Conservation (phyloP, 2,113 vertebrate genomes). For the Cynoglossus semilaevis region DNA sequence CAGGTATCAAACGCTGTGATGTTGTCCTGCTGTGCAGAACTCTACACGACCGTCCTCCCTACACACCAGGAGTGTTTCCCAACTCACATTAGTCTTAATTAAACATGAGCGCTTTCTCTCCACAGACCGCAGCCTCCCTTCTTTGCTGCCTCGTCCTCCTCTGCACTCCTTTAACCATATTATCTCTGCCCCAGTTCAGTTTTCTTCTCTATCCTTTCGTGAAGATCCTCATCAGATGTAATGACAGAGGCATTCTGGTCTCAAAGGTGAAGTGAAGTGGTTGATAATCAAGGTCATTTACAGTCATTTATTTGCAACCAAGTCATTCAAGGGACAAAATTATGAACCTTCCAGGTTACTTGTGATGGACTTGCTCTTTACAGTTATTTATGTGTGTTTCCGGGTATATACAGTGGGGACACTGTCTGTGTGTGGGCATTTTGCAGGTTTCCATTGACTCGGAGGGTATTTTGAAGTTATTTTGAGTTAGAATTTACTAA, state of each 20-base stretch:
- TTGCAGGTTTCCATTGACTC: too few relatives aligned
- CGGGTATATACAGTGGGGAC: too few relatives aligned
- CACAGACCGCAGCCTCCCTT: slow-evolving; percentile 31
- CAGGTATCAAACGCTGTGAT: slow-evolving; percentile 27
- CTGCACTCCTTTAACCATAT: slow-evolving; percentile 12
- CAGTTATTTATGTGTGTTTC: too few relatives aligned
- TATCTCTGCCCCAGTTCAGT: slow-evolving; percentile 2
- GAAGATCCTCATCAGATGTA: slow-evolving; percentile 39
- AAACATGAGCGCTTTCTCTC: slow-evolving; percentile 42
- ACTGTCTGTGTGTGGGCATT: too few relatives aligned
- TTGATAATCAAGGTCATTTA: slow-evolving; percentile 16
- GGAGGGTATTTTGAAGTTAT: too few relatives aligned
- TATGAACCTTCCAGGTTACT: too few relatives aligned
- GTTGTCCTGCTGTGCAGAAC: slow-evolving; percentile 27
- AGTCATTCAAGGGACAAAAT: too few relatives aligned
- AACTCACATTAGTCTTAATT: slow-evolving; percentile 57
- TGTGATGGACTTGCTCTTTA: too few relatives aligned
- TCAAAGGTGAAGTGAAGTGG: slow-evolving; percentile 16
- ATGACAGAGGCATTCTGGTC: slow-evolving; percentile 30
- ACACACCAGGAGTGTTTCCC: slow-evolving; percentile 26
- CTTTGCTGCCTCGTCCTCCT: not conserved
- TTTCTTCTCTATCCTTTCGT: slow-evolving; percentile 14
- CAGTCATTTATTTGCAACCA: slow-evolving; percentile 49
- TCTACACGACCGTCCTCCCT: slow-evolving; percentile 30
- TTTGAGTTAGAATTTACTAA: too few relatives aligned